These are phyloP conservation scores for Odontamblyopus rebecca DNA, from an alignment of 2,797 vertebrate genomes.

Conservation along the genomic window DNA sequence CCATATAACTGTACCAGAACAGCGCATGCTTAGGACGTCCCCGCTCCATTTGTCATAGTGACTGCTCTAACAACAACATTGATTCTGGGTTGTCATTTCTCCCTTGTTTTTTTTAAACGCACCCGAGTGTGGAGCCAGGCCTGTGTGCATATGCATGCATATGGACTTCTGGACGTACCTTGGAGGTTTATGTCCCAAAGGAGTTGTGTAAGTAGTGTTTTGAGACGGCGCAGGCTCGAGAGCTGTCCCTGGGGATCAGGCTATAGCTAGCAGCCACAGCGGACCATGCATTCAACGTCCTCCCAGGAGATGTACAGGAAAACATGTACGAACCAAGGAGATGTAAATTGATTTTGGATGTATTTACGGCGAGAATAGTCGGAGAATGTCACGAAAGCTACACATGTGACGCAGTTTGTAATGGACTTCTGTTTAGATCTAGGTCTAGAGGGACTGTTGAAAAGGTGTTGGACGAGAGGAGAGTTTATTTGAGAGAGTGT, in stretches of 20 bases:
- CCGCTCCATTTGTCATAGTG: neutral
- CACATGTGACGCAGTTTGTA: conserved; percentile 20
- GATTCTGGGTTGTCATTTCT: conserved; percentile 37
- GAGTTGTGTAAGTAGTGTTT: conserved; percentile 60
- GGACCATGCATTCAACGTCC: conserved; percentile 42
- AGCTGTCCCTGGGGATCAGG: conserved; percentile 51
- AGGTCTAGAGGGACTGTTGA: conserved; percentile 21
- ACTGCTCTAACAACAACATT: neutral
- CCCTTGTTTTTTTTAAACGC: conserved; percentile 19
- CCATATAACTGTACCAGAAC: conserved; percentile 10
- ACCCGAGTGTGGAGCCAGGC: conserved; percentile 30
- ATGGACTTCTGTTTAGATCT: conserved; percentile 27
- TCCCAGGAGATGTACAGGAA: conserved; percentile 31
- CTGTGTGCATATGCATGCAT: conserved; percentile 36
- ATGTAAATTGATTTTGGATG: conserved; percentile 47
- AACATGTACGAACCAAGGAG: conserved; percentile 26
- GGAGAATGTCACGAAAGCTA: conserved; percentile 28
- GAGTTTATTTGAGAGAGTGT: conserved; percentile 12
- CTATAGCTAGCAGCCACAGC: conserved; percentile 49
- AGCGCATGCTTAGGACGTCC: conserved; percentile 6
- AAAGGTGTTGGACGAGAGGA: neutral
- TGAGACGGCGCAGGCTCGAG: conserved; percentile 52
- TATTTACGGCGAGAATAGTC: conserved; percentile 36
- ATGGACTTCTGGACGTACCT: conserved; percentile 25
- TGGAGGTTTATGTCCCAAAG: conserved; percentile 49